These are phyloP conservation scores for Phyllotreta striolata DNA, from an alignment of 2,888 invertebrate genomes.

Conservation along the genomic window DNA sequence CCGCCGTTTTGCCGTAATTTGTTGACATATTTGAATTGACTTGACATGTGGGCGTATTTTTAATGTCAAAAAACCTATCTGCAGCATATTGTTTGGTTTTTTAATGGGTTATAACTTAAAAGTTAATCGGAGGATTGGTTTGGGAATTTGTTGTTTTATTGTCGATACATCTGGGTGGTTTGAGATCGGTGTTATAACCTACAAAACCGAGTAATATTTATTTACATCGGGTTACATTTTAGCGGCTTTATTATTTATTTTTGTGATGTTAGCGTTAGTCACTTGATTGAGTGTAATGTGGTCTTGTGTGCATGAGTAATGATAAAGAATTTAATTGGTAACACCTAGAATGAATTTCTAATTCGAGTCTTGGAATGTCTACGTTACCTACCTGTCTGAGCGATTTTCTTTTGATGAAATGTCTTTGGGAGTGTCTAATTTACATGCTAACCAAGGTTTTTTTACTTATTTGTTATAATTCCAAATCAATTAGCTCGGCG, in stretches of 20 bases:
- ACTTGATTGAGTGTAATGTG: background rate
- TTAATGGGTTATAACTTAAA: background rate
- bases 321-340: constrained; percentile 14
- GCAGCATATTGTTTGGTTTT: constrained; percentile 37
- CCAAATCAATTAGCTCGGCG: background rate
- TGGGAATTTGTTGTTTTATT: no score
- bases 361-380: constrained; percentile 16
- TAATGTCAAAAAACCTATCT: constrained; percentile 52
- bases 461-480: constrained; percentile 27
- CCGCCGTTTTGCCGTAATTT: constrained; percentile 46
- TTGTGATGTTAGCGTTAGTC: background rate
- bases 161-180: no score
- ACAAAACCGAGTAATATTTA: background rate
- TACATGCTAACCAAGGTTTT: constrained; percentile 20
- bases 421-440: constrained; percentile 28
- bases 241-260: constrained; percentile 18
- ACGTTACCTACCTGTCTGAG: constrained; percentile 6
- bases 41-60: constrained; percentile 59
- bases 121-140: background rate
- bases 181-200: constrained; percentile 9
- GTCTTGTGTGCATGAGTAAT: background rate
- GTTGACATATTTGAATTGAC: constrained; percentile 54
- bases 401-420: constrained; percentile 22
- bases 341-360: constrained; percentile 1
- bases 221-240: constrained; percentile 7